Conservation (phyloP, 2,888 invertebrate genomes). For the Glaucopsyche alexis region DNA sequence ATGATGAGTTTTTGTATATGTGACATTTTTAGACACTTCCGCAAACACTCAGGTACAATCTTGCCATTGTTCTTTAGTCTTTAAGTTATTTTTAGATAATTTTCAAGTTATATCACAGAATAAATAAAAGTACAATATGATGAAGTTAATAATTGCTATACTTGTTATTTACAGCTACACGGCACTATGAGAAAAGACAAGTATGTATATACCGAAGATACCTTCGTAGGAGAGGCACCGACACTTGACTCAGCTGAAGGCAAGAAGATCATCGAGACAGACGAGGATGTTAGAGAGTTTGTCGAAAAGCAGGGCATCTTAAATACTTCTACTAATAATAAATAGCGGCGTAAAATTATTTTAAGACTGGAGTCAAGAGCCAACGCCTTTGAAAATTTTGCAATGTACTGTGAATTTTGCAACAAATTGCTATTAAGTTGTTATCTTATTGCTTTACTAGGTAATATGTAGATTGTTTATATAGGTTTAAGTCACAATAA, state of each 20-base stretch:
- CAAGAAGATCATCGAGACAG: constrained; percentile 53
- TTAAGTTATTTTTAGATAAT: too few species aligned
- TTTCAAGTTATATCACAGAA: too few species aligned
- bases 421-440: neutral
- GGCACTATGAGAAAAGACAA: constrained; percentile 83
- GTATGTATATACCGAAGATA: constrained; percentile 84
- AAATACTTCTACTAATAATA: neutral
- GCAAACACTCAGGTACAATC: too few species aligned
- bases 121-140: neutral
- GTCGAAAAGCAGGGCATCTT: constrained; percentile 45
- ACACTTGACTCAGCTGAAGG: constrained; percentile 73
- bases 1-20: too few species aligned
- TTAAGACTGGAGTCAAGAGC: neutral
- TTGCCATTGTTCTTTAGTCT: too few species aligned
- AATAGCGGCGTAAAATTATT: neutral
- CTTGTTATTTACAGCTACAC: constrained; percentile 78
- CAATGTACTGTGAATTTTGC: neutral
- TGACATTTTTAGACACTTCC: too few species aligned
- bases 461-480: neutral
- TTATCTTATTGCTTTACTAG: neutral
- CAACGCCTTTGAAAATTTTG: neutral
- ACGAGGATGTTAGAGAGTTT: constrained; percentile 57
- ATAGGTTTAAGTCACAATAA: constrained; percentile 17
- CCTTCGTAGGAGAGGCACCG: constrained; percentile 80
- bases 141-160: too few species aligned